Evolutionary conservation across 2,113 vertebrate genomes (phyloP).

Genomic region (Ophthalmolycus amberensis): DNA sequence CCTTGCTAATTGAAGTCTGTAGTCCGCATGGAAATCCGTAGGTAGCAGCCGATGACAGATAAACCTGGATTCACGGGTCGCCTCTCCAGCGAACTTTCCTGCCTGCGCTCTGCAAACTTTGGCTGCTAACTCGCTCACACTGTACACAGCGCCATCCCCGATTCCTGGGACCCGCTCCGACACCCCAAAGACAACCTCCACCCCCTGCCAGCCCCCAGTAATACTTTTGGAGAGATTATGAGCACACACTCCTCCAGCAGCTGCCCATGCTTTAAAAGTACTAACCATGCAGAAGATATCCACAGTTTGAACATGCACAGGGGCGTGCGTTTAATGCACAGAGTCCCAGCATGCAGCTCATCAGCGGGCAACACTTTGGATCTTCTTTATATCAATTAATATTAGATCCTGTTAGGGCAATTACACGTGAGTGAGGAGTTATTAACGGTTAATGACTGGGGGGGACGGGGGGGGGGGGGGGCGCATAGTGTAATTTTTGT

Average conservation of each 20-base stretch:
- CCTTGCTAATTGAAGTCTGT: conserved; percentile 20
- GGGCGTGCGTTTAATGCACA: conserved; percentile 29
- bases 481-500: not conserved
- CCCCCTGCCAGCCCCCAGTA: conserved; percentile 48
- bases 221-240: conserved; percentile 47
- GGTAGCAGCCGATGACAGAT: conserved; percentile 35
- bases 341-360: conserved; percentile 14
- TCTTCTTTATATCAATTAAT: not conserved
- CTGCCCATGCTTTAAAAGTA: conserved; percentile 33
- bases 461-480: too few relatives aligned
- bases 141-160: conserved; percentile 85
- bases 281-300: conserved; percentile 24
- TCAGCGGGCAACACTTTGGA: not conserved
- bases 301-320: conserved; percentile 22
- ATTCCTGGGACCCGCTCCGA: conserved; percentile 70
- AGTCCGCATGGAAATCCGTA: conserved; percentile 55
- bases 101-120: conserved; percentile 82
- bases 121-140: conserved; percentile 80
- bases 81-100: conserved; percentile 79
- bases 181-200: conserved; percentile 75
- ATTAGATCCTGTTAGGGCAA: not conserved
- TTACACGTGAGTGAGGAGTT: not conserved
- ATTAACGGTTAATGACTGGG: not conserved
- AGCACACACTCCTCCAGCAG: conserved; percentile 37
- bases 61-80: conserved; percentile 53